Evolutionary conservation across 2,888 invertebrate genomes (phyloP).

Genomic region (Leptopilina drosophilae): DNA sequence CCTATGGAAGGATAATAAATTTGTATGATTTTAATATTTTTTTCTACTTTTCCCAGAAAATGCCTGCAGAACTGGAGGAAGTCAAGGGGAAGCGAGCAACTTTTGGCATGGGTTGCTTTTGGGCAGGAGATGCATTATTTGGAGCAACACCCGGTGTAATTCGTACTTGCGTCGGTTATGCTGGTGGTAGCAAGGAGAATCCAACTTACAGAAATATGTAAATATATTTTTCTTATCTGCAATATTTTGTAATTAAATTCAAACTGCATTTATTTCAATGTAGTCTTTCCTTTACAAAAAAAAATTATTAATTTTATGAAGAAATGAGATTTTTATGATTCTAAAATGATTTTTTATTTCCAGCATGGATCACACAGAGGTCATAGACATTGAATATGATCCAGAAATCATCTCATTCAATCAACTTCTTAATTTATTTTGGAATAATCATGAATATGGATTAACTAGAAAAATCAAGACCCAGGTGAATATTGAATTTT

Average conservation of each 20-base stretch:
- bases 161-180: slow-evolving; percentile 95
- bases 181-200: slow-evolving; percentile 88
- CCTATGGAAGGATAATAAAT: no score
- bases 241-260: no score
- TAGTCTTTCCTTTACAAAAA: neutral
- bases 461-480: slow-evolving; percentile 87
- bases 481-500: slow-evolving; percentile 80
- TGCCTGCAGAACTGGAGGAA: slow-evolving; percentile 81
- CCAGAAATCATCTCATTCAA: slow-evolving; percentile 86
- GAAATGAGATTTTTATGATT: no score
- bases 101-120: slow-evolving; percentile 96
- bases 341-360: neutral
- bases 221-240: slow-evolving; percentile 72
- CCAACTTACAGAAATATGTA: slow-evolving; percentile 93
- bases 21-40: slow-evolving; percentile 4
- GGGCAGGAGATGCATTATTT: slow-evolving; percentile 92
- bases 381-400: slow-evolving; percentile 94
- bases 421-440: slow-evolving; percentile 89
- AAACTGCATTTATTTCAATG: no score
- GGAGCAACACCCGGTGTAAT: slow-evolving; percentile 86
- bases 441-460: slow-evolving; percentile 95
- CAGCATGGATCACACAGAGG: slow-evolving; percentile 97
- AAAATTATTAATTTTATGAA: no score
- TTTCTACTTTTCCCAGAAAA: slow-evolving; percentile 53
- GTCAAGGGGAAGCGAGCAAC: slow-evolving; percentile 86